Evolutionary conservation across 2,888 invertebrate genomes (phyloP).

Genomic region (Oligia latruncula): DNA sequence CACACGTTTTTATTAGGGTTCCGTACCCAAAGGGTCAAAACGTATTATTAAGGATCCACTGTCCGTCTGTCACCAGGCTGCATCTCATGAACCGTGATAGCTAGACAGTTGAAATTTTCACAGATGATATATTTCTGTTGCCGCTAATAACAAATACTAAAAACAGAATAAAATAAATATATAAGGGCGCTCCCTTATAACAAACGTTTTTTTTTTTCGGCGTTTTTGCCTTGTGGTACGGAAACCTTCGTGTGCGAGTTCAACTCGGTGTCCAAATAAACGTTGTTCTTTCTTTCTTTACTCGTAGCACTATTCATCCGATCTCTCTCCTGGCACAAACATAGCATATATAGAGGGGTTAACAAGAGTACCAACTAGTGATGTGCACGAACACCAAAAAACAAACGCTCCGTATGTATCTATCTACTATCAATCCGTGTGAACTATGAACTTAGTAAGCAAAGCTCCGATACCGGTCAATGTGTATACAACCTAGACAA

Average conservation of each 20-base stretch:
- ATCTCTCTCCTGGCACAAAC: not conserved
- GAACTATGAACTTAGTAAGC: conserved; percentile 11
- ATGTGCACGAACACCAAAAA: not conserved
- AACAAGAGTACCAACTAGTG: not conserved
- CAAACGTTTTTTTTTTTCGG: not conserved
- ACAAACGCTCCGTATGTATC: not conserved
- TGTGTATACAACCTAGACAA: conserved; percentile 29
- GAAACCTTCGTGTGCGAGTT: no score
- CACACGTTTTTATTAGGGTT: not conserved
- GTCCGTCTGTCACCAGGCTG: no score
- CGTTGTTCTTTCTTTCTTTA: not conserved
- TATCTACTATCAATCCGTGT: conserved; percentile 7
- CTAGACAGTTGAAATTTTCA: no score
- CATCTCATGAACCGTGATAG: no score
- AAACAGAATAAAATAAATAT: no score
- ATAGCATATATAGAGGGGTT: no score
- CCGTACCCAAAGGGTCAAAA: no score
- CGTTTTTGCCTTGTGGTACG: no score
- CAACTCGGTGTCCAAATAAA: not conserved
- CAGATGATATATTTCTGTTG: no score
- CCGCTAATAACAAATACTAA: no score
- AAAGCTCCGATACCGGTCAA: conserved; percentile 15
- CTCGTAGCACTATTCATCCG: not conserved
- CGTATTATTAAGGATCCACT: no score
- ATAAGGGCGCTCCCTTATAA: no score